Evolutionary conservation across 2,888 invertebrate species (phyloP), one percentile per base, ranked within the genome.

Genomic region (Hololepta plana): DNA sequence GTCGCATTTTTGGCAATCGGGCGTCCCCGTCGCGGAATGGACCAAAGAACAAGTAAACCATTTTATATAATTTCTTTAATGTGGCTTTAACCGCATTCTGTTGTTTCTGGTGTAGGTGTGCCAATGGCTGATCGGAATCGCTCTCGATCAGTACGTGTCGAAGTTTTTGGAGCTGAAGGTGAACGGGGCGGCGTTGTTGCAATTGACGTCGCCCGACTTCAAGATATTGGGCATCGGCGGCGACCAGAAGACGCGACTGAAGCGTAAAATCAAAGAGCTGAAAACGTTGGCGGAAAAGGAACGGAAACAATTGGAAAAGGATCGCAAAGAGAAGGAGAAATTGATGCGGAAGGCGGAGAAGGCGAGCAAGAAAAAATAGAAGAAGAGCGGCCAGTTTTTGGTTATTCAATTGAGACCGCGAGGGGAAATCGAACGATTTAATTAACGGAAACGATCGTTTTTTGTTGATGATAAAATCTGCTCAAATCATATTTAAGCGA

Each of bases 151-250:
- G 30, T 80, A 85, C 58, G 76, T 82, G 39, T 68, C 81, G 24
- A 80, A 82, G 42, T 88, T 93, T 53, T 71, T 81, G 27, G 81
- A 85, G 42, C 74, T 84, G 42, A 79, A 80, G 46, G 79, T 96
- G 27, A 84, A 82, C 52, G 96, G 96, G 11, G 65, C 72, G 16
- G 74, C 82, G 27, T 62, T 96, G 29, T 60, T 96, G 23, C 72
- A 80, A 35, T 62, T 96, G 28, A 90, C 91, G 48, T 85, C 90
- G 1, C 73, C 82, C 30, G 90, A 88, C 57, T 72, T 96, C 36
- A 96, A 95, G 60, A 68, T 75, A 36, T 64, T 84, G 23, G 82
- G 82, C 23, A 71, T 85, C 24, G 64, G 65, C 27, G 68, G 72
- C 17, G 79, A 82, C 32, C 84, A 85, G 52, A 84, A 85, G 50